phyloP scores from a whole-genome alignment of 2,888 invertebrate genomes.

The Metacarcinus magister region DNA sequence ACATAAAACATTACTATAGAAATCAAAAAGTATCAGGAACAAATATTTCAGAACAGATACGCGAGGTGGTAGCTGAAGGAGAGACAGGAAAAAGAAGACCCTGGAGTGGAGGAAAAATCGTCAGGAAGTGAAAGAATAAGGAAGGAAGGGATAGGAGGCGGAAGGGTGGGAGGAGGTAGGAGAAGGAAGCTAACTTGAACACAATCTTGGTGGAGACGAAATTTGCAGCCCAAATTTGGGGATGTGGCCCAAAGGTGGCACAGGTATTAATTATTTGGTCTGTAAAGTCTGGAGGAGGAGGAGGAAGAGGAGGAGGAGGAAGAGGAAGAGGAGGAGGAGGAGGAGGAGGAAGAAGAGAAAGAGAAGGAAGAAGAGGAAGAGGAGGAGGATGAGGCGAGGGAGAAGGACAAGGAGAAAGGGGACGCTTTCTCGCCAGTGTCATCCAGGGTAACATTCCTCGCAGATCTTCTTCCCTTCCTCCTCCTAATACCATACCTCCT shows the following conservation, averaged over 20 bases:
- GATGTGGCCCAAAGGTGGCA: background rate
- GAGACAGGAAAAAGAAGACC: background rate
- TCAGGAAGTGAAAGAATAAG: background rate
- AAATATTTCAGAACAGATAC: too few species aligned
- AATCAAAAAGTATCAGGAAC: background rate
- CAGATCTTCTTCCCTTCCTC: background rate
- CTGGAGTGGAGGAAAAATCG: background rate
- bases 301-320: background rate
- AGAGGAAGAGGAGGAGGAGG: background rate
- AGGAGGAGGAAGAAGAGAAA: background rate
- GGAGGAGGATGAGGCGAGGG: background rate
- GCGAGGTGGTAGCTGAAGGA: background rate
- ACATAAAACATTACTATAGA: background rate
- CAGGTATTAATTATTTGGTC: background rate
- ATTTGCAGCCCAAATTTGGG: background rate
- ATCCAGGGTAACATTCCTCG: background rate
- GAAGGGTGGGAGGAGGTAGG: background rate
- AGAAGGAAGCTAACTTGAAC: background rate
- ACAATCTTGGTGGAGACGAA: constrained; percentile 11
- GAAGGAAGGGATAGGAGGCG: background rate
- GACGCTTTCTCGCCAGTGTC: background rate
- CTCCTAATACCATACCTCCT: background rate
- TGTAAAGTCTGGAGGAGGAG: background rate
- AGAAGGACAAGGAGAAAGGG: background rate
- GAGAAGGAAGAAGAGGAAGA: background rate